Percentiles rank a stretch among this genome's conserved stretches.
These are phyloP conservation scores for Atherinosoma microstoma DNA, from an alignment of 2,797 vertebrate species.

Conservation along the genomic window DNA sequence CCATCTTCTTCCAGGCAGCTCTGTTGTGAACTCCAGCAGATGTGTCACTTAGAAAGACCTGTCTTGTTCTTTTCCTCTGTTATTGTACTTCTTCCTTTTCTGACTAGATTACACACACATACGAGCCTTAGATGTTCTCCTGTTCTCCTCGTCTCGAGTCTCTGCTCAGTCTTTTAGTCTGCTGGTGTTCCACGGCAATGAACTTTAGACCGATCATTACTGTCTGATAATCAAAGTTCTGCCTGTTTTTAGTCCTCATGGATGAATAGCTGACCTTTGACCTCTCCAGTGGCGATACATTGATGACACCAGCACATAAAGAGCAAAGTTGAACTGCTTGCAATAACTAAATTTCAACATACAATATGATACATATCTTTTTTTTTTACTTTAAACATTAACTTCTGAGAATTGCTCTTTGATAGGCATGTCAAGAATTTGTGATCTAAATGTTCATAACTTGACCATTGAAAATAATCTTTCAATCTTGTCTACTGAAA, in stretches of 20 bases:
- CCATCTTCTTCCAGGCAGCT: conserved; percentile 73
- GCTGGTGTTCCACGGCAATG: conserved; percentile 46
- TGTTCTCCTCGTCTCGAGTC: conserved; percentile 10
- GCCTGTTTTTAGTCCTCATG: conserved; percentile 53
- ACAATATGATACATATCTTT: conserved; percentile 3
- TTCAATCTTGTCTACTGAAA: background rate
- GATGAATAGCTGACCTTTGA: conserved; percentile 67
- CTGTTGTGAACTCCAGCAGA: conserved; percentile 18
- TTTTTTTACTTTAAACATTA: conserved; percentile 3
- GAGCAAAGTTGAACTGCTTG: conserved; percentile 61
- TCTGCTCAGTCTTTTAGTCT: conserved; percentile 40
- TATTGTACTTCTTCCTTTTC: conserved; percentile 5
- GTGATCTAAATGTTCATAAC: background rate
- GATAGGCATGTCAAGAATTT: background rate
- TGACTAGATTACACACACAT: background rate
- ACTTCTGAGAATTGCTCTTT: background rate
- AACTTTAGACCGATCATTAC: conserved; percentile 81
- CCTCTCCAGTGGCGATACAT: conserved; percentile 37
- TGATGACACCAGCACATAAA: conserved; percentile 56
- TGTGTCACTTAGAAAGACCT: conserved; percentile 10
- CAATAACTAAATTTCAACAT: conserved; percentile 1
- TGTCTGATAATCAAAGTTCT: conserved; percentile 74
- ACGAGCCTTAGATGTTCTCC: conserved; percentile 25
- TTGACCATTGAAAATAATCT: background rate
- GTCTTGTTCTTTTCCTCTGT: background rate